These are phyloP conservation scores for Odontothrips loti DNA, from an alignment of 2,888 invertebrate genomes.

Conservation along the genomic window DNA sequence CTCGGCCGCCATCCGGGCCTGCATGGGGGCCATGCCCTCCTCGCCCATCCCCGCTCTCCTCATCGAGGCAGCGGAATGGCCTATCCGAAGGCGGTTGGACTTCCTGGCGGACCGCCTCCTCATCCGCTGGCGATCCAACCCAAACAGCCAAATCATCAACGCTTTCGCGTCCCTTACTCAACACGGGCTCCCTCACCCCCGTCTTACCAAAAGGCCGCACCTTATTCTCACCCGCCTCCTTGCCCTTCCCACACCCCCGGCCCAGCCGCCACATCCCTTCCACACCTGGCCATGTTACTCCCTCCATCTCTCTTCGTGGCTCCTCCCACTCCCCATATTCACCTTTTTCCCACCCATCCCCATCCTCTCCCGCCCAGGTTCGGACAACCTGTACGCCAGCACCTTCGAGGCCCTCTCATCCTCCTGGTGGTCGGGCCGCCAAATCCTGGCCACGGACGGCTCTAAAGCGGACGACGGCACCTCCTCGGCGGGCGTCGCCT, in stretches of 20 bases:
- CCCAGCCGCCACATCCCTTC: not conserved
- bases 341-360: not conserved
- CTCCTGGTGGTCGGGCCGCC: not conserved
- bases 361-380: not conserved
- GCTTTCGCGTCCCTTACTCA: not conserved
- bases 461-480: too few species aligned
- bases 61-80: not conserved
- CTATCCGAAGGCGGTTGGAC: not conserved
- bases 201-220: too few species aligned
- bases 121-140: not conserved
- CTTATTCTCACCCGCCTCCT: too few species aligned
- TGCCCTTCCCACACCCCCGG: not conserved
- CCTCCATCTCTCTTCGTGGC: not conserved
- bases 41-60: not conserved
- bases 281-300: not conserved
- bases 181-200: too few species aligned
- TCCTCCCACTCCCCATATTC: not conserved
- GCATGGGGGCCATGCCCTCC: not conserved
- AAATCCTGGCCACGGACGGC: not conserved
- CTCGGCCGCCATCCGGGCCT: not conserved
- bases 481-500: too few species aligned
- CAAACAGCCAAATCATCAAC: not conserved
- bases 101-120: not conserved
- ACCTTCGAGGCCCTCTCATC: not conserved
- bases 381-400: not conserved